Evolutionary conservation across 2,888 invertebrate genomes (phyloP).

Genomic region (Notodonta ziczac): DNA sequence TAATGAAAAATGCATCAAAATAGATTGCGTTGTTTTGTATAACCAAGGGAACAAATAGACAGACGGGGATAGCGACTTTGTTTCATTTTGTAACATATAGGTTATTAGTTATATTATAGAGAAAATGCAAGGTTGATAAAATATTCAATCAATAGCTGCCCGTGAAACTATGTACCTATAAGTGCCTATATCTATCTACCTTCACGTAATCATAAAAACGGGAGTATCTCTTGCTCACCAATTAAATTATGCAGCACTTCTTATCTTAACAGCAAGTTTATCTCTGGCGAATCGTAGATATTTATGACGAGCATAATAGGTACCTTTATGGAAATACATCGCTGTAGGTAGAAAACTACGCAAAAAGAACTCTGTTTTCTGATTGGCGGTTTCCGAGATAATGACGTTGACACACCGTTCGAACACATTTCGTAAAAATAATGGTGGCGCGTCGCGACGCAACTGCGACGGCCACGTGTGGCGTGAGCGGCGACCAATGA

Average conservation of each 20-base stretch:
- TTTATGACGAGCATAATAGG: constrained; percentile 23
- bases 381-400: constrained; percentile 51
- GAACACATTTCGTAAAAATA: constrained; percentile 30
- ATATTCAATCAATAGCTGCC: too few species aligned
- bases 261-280: constrained; percentile 25
- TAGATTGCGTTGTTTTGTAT: too few species aligned
- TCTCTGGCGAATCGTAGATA: constrained; percentile 37
- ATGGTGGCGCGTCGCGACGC: constrained; percentile 41
- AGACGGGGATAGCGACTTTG: too few species aligned
- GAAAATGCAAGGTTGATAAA: too few species aligned
- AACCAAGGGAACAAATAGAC: too few species aligned
- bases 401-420: constrained; percentile 33
- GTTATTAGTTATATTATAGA: too few species aligned
- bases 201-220: background rate
- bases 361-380: constrained; percentile 30
- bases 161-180: too few species aligned
- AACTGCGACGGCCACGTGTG: constrained; percentile 18
- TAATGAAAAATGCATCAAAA: too few species aligned
- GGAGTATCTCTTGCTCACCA: background rate
- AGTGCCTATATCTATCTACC: too few species aligned
- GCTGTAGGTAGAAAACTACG: constrained; percentile 23
- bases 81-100: too few species aligned
- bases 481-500: constrained; percentile 41
- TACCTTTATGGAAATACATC: constrained; percentile 17
- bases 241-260: constrained; percentile 16